phyloP scores from a whole-genome alignment of 2,113 vertebrate genomes.

The Hypanus sabinus region DNA sequence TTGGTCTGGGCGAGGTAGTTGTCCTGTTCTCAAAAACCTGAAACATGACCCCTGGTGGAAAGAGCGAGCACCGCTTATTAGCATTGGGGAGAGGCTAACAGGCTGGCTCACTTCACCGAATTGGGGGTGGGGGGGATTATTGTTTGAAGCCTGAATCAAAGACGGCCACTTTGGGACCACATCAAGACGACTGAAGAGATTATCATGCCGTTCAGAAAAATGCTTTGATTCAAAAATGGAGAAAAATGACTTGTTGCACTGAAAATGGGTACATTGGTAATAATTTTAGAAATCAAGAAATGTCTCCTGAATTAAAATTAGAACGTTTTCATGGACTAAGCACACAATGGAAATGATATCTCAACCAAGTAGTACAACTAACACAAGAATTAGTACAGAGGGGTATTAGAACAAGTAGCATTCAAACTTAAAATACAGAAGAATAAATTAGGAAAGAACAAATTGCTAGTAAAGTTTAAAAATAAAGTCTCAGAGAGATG shows the following conservation, averaged over 20 bases:
- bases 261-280: not conserved
- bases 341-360: not conserved
- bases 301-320: not conserved
- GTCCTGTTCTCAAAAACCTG: not conserved
- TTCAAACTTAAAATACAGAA: too few species aligned
- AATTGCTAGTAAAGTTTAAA: not conserved
- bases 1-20: not conserved
- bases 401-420: not conserved
- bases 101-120: not conserved
- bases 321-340: not conserved
- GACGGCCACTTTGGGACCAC: not conserved
- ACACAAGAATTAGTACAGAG: not conserved
- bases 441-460: not conserved
- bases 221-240: not conserved
- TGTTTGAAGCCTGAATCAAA: not conserved
- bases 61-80: not conserved
- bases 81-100: not conserved
- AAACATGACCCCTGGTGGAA: not conserved
- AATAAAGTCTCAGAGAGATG: too few species aligned
- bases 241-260: not conserved
- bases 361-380: not conserved
- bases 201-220: not conserved
- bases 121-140: not conserved
- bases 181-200: not conserved
- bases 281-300: not conserved